Evolutionary conservation across 2,113 vertebrate genomes (phyloP), one percentile per base, ranked within the genome.

Genomic region (Tichodroma muraria): DNA sequence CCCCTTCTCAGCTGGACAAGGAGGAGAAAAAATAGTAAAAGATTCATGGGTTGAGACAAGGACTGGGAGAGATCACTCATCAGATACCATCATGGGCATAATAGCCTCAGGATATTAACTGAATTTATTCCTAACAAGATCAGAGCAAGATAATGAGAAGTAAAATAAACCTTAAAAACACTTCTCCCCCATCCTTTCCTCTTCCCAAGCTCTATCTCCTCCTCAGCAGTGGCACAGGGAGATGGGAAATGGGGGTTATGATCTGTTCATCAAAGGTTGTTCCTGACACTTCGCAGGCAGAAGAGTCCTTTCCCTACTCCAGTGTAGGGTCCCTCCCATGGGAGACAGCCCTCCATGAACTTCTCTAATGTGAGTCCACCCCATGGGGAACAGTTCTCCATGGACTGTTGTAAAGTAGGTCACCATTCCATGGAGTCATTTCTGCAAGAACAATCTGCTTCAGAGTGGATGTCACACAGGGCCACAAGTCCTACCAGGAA

Each of bases 261-360:
- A 7, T 35, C 16, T 14, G 11, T 42, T 25, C 20, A 66, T 35
- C 16, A 50, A 42, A 57, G 31, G 35, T 5, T 33, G 12, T 49
- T 57, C 44, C 52, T 31, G 31, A 25, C 11, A 21, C 6, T 42
- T 30, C 25, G 35, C 20, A 66, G 35, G 31, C 13, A 66, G 42
- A 49, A 3, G 16, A 66, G 16, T 21, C 16, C 16, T 66, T 66
- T 10, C 16, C 16, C 31, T 76, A 13, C 25, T 35, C 10, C n/a
- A 54, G 1, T 0, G 0, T 31, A 4, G 8, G 5, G 6, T 59
- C 7, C 8, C 10, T 50, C 16, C 25, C 16, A 31, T 17, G 15
- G 31, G 8, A 59, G 8, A 31, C 35, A 57, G 25, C 9, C 25
- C 2, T 7, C 16, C 4, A n/a, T 15, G 15, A 40, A 49, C 3